Base-by-base conservation (phyloP, 2,797 vertebrate genomes). In the Acanthurus tractus region DNA sequence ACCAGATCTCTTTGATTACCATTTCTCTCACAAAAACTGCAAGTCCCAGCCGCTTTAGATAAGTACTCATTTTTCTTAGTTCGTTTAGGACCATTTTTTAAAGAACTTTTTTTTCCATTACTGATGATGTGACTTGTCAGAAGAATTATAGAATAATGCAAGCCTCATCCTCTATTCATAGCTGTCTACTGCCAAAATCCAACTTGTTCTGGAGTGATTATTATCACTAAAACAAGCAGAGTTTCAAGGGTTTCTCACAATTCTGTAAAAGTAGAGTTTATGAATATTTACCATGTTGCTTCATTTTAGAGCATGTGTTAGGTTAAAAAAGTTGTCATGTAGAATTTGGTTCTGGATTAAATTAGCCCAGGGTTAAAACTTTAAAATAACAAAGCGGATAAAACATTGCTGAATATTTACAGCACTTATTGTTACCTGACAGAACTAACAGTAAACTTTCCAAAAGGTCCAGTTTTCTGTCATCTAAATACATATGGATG, bases 401-500 rank as follows among this genome's bases (percentile, higher is more conserved):
- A 50, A 58, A 17, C 17, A 20, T 4, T 36, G 22, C 8, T 49
- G 44, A 66, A 56, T 66, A 48, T 49, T 62, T 12, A 49, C 48
- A 59, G 25, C 29, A 49, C 4, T 20, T 48, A 11, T 38, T 44
- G 36, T 74, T 46, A 54, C 11, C 48, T 42, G 25, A 49, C 12
- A 55, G 58, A 59, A 23, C 36, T 10, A 15, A 23, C 3, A 14
- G 4, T 57, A 10, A 58, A 13, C 52, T 53, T 52, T 45, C 29
- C 25, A 56, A 57, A 57, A 5, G 22, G 8, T 22, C 11, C 45
- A 45, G 53, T 74, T 22, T 13, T 18, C n/a, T 61, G 52, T 42
- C 22, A 59, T 3, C 38, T 25, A 45, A 69, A 79, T 48, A 61
- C 58, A 70, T 44, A 69, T 61, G 69, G 38, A 63, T 34, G 9